Evolutionary conservation across 2,113 vertebrate species (phyloP).

Genomic region (Columbina picui): DNA sequence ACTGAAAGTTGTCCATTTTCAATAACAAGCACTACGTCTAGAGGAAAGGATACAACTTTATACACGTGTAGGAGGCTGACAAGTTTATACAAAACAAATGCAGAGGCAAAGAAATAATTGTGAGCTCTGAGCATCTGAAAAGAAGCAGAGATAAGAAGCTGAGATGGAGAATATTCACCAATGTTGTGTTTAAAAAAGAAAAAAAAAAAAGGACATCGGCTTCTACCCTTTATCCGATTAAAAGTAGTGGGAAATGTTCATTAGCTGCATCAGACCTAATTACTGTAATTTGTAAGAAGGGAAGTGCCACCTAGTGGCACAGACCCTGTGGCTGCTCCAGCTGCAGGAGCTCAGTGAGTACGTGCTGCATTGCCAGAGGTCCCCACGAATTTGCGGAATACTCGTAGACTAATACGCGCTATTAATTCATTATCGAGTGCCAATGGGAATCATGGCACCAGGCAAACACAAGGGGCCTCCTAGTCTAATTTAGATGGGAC

Average conservation of each 20-base stretch:
- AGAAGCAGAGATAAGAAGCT: neutral
- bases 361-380: neutral
- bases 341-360: neutral
- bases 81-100: neutral
- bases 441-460: neutral
- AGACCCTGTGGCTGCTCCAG: neutral
- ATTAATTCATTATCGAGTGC: neutral
- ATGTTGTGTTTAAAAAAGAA: neutral
- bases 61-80: neutral
- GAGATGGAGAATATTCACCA: neutral
- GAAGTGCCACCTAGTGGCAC: slow-evolving; percentile 67
- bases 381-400: neutral
- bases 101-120: neutral
- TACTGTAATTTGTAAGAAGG: slow-evolving; percentile 20
- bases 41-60: neutral
- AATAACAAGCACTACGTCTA: neutral
- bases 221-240: neutral
- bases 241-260: neutral
- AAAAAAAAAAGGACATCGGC: neutral
- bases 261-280: slow-evolving; percentile 28
- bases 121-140: neutral
- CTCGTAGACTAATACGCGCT: neutral
- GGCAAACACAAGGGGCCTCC: slow-evolving; percentile 19
- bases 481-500: slow-evolving; percentile 7
- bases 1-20: neutral